Base-by-base conservation (phyloP, 1,140 invertebrate species). In the Chrysoperla carnea region DNA sequence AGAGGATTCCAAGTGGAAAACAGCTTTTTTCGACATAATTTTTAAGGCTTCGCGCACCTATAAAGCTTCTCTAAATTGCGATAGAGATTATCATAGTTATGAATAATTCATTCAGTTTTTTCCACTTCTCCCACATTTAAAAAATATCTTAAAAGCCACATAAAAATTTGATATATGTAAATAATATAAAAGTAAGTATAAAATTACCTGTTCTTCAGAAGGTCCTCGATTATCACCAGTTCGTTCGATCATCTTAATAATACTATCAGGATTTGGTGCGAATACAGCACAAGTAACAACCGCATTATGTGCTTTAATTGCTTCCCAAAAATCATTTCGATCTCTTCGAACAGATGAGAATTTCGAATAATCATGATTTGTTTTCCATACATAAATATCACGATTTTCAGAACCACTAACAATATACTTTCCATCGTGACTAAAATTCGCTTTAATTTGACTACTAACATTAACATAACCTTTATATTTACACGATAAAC, bases 371-470 rank as follows among this genome's bases (percentile, higher is more conserved):
- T 97, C 92, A 52, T 96, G 89, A 57, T 90, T 83, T 0, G 90
- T 95, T 60, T 84, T 91, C 93, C 92, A 97, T 36, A 97, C 84
- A 54, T 96, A 97, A 48, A 97, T 88, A 61, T 87, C 95, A 54
- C 93, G 85, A 69, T 99, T 97, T 61, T 99, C 94, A 4, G 92
- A 97, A 0, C 95, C 95, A 57, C 91, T 92, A 0, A 98, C 80
- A 33, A 99, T 92, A 54, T 95, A 97, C 59, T 91, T 90, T 0
- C 90, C 92, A 59, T 96, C 91, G 48, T 93, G 91, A 52, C 89
- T 92, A 49, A 97, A 95, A 39, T 86, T 89, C 0, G 91, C 93
- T 56, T 94, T 91, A 33, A 99, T 99, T 61, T 98, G 94, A 67
- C 91, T 96, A 48, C 88, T 94, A 1, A 86, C 76, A 61, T 98